These are phyloP conservation scores for Coremacera marginata DNA, from an alignment of 2,888 invertebrate genomes.

Conservation along the genomic window DNA sequence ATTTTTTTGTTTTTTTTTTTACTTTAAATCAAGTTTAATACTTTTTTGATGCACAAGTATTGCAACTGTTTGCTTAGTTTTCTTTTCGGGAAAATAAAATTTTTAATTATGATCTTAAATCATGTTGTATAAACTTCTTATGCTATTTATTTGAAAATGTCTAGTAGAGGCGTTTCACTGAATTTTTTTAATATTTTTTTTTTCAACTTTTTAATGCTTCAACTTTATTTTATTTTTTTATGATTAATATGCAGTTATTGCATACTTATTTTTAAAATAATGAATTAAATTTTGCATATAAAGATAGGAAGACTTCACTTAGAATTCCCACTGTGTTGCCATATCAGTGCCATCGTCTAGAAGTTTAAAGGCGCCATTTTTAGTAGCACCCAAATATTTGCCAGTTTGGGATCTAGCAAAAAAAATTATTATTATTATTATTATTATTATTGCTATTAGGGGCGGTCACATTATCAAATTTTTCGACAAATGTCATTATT, in stretches of 20 bases:
- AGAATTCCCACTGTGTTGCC: constrained; percentile 96
- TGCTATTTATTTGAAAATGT: constrained; percentile 25
- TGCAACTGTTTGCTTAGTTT: no score
- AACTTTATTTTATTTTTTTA: constrained; percentile 42
- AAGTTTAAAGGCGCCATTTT: constrained; percentile 91
- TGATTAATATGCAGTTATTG: constrained; percentile 43
- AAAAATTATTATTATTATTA: neutral
- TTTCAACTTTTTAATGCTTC: constrained; percentile 37
- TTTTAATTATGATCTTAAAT: no score
- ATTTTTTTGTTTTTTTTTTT: neutral
- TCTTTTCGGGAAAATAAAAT: no score
- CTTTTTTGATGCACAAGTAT: no score
- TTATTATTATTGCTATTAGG: no score
- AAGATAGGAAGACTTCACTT: constrained; percentile 61
- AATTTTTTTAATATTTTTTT: constrained; percentile 34
- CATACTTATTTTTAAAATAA: constrained; percentile 36
- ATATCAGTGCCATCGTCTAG: constrained; percentile 81
- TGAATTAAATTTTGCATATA: constrained; percentile 33
- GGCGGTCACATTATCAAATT: no score
- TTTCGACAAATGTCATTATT: no score
- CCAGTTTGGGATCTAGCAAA: constrained; percentile 71
- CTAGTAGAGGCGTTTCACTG: constrained; percentile 24
- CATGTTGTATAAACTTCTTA: neutral
- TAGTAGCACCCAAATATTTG: constrained; percentile 87
- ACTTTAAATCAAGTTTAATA: no score